Percentiles rank a stretch among this genome's conserved stretches.
Conservation (phyloP, 2,113 vertebrate species). For the Potamarius usumacintae region DNA sequence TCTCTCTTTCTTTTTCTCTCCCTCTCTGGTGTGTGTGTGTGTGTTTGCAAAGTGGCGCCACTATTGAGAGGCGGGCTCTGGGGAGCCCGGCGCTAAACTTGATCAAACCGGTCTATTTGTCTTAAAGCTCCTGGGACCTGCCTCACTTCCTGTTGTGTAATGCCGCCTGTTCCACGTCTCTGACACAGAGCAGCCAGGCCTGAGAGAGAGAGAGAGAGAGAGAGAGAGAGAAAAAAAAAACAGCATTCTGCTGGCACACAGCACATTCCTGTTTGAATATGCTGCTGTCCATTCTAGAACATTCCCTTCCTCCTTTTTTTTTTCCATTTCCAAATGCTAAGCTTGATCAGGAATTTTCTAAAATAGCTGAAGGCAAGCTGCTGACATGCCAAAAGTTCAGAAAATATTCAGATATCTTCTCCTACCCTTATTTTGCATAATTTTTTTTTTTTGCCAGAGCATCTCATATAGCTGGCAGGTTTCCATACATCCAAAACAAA, state of each 20-base stretch:
- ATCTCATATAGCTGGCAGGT: background rate
- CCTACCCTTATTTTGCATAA: background rate
- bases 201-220: constrained; percentile 13
- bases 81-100: constrained; percentile 53
- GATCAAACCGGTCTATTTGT: constrained; percentile 64
- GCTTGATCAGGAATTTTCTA: constrained; percentile 6
- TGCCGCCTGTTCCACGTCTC: constrained; percentile 50
- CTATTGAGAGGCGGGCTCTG: constrained; percentile 55
- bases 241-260: constrained; percentile 40
- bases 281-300: constrained; percentile 19
- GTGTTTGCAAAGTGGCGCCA: constrained; percentile 44
- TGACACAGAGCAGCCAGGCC: constrained; percentile 33
- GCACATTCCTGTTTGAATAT: constrained; percentile 41
- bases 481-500: background rate
- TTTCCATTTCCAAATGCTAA: constrained; percentile 1
- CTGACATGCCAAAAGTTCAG: constrained; percentile 14
- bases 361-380: background rate
- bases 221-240: background rate
- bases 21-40: constrained; percentile 3
- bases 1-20: background rate
- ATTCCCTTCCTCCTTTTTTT: constrained; percentile 7
- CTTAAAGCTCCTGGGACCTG: constrained; percentile 55
- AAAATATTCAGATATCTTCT: background rate
- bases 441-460: background rate
- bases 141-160: constrained; percentile 63